These are phyloP conservation scores for Arctia plantaginis DNA, from an alignment of 2,888 invertebrate genomes.

Conservation along the genomic window DNA sequence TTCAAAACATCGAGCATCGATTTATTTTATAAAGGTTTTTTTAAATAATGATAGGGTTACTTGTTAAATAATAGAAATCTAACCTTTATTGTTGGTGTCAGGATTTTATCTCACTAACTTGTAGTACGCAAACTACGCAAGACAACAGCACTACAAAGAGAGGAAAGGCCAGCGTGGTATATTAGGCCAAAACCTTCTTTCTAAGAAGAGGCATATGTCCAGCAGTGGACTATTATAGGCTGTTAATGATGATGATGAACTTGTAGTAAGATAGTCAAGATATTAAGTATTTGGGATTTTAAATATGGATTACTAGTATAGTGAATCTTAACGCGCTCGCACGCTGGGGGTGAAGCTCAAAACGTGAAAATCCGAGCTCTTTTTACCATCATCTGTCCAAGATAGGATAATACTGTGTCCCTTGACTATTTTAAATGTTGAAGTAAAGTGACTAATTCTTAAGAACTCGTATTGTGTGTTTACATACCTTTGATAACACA, in stretches of 20 bases:
- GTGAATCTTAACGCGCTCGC: neutral
- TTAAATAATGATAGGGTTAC: no score
- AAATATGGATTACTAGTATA: neutral
- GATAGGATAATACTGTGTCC: neutral
- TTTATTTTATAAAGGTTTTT: neutral
- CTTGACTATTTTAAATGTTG: no score
- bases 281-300: neutral
- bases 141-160: no score
- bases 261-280: neutral
- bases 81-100: neutral
- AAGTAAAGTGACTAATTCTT: no score
- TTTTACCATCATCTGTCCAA: neutral
- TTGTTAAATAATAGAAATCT: neutral
- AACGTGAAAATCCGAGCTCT: neutral
- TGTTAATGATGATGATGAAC: no score
- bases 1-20: neutral
- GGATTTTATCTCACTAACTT: neutral
- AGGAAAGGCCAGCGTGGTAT: no score
- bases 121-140: no score
- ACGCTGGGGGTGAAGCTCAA: neutral
- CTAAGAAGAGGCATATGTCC: no score
- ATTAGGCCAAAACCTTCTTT: no score
- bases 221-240: no score
- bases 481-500: neutral
- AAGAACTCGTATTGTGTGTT: neutral